A percentile compares a stretch with the other conserved stretches of the same genome.
These are phyloP conservation scores for Euwallacea similis DNA, from an alignment of 1,140 invertebrate species.

Conservation along the genomic window DNA sequence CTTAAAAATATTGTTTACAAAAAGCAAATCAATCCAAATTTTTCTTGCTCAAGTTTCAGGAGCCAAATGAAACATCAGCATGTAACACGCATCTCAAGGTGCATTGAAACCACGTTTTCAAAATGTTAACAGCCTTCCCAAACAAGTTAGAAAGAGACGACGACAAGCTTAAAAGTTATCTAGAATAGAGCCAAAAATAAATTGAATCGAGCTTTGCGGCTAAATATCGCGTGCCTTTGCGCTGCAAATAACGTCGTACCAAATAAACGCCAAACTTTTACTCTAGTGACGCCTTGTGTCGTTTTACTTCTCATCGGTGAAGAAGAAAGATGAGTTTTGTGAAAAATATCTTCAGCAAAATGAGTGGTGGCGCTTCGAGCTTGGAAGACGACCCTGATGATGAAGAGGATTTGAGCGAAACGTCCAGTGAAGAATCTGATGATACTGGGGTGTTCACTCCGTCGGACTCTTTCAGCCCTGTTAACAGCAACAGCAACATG, in stretches of 20 bases:
- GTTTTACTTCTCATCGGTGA: conserved; percentile 15
- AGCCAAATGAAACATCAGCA: conserved; percentile 18
- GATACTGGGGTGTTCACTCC: conserved; percentile 47
- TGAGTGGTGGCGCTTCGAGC: conserved; percentile 30
- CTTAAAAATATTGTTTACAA: too few relatives aligned
- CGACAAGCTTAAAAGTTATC: conserved; percentile 13
- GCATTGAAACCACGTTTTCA: conserved; percentile 7
- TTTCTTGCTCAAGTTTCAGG: not conserved
- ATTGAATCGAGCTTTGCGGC: conserved; percentile 24
- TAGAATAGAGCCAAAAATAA: conserved; percentile 35
- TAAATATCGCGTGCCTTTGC: conserved; percentile 44
- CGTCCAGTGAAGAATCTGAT: conserved; percentile 45
- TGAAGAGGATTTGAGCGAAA: conserved; percentile 48
- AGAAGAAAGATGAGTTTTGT: conserved; percentile 48
- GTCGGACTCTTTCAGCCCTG: conserved; percentile 37
- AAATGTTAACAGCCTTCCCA: not conserved
- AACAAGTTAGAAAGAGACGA: conserved; percentile 15
- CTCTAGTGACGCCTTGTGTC: conserved; percentile 30
- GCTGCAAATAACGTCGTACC: conserved; percentile 46
- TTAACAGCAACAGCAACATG: conserved; percentile 46
- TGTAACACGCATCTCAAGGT: not conserved
- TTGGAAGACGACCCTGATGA: conserved; percentile 43
- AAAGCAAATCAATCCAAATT: not conserved
- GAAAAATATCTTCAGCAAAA: conserved; percentile 47
- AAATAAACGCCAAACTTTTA: conserved; percentile 42